Base-by-base conservation (phyloP, 2,888 invertebrate genomes). In the Ochropacha duplaris region DNA sequence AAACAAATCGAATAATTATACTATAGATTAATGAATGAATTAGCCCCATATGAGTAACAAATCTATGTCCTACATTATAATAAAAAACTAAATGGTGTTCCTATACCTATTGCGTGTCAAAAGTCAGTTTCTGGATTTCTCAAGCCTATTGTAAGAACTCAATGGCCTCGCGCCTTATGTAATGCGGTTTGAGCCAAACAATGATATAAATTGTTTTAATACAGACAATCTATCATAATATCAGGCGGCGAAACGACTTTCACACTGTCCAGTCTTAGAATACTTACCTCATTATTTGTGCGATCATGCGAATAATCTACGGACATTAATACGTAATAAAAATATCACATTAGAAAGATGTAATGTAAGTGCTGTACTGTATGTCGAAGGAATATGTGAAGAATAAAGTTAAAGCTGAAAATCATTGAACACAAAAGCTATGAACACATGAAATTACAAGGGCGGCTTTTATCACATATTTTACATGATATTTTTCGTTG, bases 91-190 rank as follows among this genome's bases (percentile, higher is more conserved):
- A 76, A 64, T 67, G 65, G 69, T 60, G 60, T 62, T n/a, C n/a
- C n/a, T n/a, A n/a, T n/a, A n/a, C n/a, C 54, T 59, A 56, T 79
- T 60, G 81, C 84, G 81, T 83, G 84, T 71, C 69, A 60, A 52
- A 50, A 54, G 66, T 62, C 64, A 71, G 70, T 81, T 73, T 73
- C 69, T 71, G 65, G 62, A 66, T 57, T 66, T 68, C 65, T 64
- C 61, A 61, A 61, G 59, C 59, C 65, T 55, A 67, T 68, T 66
- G 62, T 61, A 49, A 59, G 60, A 54, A 57, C 60, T 64, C 62
- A n/a, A n/a, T n/a, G n/a, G 24, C 54, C 49, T 39, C 59, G 57
- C 49, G 54, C 50, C 54, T 64, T 64, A 61, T 57, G 56, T 57
- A 63, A 63, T 52, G 55, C 54, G 31, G 36, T 51, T 57, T 52